phyloP scores from a whole-genome alignment of 2,113 vertebrate genomes.

The Bungarus multicinctus region DNA sequence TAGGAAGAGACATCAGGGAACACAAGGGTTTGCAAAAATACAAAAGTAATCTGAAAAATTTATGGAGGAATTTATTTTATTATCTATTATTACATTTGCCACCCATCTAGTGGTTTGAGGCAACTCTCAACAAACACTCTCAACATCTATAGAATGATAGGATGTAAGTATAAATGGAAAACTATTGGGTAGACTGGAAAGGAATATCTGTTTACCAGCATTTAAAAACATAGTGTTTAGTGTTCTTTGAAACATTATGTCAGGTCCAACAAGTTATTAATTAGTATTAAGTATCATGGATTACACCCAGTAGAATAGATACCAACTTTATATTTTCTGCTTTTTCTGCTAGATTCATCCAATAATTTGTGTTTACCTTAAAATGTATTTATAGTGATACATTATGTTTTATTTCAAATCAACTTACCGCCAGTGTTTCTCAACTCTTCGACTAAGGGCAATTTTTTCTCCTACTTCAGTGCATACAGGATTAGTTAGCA shows the following conservation, averaged over 20 bases:
- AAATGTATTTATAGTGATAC: not conserved
- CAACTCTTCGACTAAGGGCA: constrained; percentile 94
- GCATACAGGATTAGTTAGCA: constrained; percentile 96
- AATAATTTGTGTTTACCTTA: not conserved
- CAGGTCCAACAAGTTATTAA: not conserved
- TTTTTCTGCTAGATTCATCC: not conserved
- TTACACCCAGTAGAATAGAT: not conserved
- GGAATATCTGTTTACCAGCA: not conserved
- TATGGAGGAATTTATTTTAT: not conserved
- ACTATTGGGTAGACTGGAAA: not conserved
- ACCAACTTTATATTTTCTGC: not conserved
- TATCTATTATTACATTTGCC: not conserved
- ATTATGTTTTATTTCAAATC: not conserved
- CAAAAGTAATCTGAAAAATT: not conserved
- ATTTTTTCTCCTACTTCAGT: constrained; percentile 99
- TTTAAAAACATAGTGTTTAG: not conserved
- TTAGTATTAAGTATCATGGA: not conserved
- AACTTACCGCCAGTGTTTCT: constrained; percentile 98
- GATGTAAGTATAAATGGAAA: not conserved
- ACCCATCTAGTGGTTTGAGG: not conserved
- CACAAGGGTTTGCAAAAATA: not conserved
- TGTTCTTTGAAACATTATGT: not conserved
- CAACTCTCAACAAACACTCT: not conserved
- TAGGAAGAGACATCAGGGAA: not conserved
- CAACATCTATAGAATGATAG: not conserved